Conservation (phyloP, 2,888 invertebrate genomes). For the Lycophotia porphyrea region DNA sequence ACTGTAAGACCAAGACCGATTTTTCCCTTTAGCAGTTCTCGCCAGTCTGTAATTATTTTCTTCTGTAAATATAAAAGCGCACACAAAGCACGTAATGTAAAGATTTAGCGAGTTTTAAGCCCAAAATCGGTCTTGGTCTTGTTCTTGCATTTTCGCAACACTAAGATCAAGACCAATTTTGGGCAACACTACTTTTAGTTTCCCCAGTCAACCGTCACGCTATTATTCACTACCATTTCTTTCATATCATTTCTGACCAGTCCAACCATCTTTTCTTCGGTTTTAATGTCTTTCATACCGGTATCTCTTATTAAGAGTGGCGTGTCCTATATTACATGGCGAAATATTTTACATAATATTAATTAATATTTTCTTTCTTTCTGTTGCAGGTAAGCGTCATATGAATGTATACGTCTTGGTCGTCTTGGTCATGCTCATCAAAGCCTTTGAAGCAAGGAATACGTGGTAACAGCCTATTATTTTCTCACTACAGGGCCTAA, state of each 20-base stretch:
- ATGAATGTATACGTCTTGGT: neutral
- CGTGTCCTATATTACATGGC: neutral
- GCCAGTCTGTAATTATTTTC: no score
- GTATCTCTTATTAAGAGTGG: no score
- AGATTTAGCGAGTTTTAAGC: no score
- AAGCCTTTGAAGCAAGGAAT: neutral
- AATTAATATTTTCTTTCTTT: neutral
- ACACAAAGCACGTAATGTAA: no score
- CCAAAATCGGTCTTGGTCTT: no score
- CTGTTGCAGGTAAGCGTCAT: constrained; percentile 7
- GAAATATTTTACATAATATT: neutral
- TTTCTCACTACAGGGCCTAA: neutral
- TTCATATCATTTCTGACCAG: neutral
- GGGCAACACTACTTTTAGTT: neutral
- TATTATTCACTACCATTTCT: neutral
- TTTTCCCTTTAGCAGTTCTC: no score
- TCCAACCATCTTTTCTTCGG: neutral
- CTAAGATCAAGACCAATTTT: no score
- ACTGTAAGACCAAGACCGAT: no score
- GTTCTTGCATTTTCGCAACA: no score
- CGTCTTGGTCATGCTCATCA: neutral
- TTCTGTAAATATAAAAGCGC: no score
- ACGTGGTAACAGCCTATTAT: neutral
- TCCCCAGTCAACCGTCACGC: neutral
- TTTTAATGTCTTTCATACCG: neutral